A percentile compares a stretch with the other conserved stretches of the same genome.
These are phyloP conservation scores for Stenchaetothrips biformis DNA, from an alignment of 2,888 invertebrate genomes.

Conservation along the genomic window DNA sequence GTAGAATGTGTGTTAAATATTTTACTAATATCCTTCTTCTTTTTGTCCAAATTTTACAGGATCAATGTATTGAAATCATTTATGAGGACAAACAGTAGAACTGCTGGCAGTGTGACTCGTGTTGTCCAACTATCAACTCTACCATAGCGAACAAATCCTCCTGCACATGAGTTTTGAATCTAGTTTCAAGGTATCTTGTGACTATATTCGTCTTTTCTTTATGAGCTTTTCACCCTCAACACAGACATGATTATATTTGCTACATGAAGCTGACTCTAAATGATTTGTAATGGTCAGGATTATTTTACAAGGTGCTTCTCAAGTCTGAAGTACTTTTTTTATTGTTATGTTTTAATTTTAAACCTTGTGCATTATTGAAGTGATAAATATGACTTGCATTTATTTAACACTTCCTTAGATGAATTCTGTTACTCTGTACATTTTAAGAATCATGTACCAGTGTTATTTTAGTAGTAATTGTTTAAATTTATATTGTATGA, in stretches of 20 bases:
- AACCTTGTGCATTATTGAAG: conserved; percentile 16
- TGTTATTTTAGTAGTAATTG: conserved; percentile 13
- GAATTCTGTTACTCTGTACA: neutral
- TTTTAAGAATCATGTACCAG: conserved; percentile 5
- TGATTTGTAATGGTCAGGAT: neutral
- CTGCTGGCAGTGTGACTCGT: conserved; percentile 2
- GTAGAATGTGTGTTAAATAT: too few species aligned
- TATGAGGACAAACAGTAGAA: neutral
- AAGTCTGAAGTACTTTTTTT: conserved; percentile 16
- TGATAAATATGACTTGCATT: neutral
- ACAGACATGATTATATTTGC: neutral
- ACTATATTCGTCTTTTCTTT: neutral
- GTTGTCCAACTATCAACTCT: neutral
- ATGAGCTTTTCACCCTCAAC: neutral
- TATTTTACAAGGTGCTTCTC: neutral
- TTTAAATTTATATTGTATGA: neutral
- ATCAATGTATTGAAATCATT: neutral
- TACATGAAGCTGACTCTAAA: neutral
- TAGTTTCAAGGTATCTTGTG: neutral
- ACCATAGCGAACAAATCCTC: neutral
- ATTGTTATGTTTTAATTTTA: conserved; percentile 16
- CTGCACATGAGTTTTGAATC: neutral
- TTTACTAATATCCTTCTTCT: too few species aligned
- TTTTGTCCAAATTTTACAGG: neutral
- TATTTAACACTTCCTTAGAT: neutral